Base-by-base conservation (phyloP, 2,888 invertebrate genomes). In the Lymantria monacha region DNA sequence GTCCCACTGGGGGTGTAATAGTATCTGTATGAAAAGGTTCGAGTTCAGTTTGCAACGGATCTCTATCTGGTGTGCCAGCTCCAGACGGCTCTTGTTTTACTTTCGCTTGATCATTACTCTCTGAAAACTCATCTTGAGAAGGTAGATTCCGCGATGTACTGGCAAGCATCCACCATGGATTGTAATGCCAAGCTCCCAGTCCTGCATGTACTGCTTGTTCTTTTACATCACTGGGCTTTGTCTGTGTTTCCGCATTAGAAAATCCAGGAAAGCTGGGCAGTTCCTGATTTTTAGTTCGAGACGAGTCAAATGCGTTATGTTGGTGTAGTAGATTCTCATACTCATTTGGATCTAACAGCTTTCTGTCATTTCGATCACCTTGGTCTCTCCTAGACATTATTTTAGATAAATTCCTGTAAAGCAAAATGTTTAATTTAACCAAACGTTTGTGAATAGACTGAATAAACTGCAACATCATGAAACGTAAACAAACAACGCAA, bases 131-230 rank as follows among this genome's bases (percentile, higher is more conserved):
- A 59, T 90, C 88, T 58, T 91, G 91, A 0, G 87, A 83, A 3
- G 88, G 86, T 47, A 86, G 78, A 70, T 80, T 86, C 43, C 91
- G 79, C 9, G 92, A 92, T 2, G 92, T 91, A 58, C 91, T 83
- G 14, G 92, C 92, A 31, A 92, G 77, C 92, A 92, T 92, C 92
- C 91, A 92, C 91, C 92, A 92, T 30, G 92, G 92, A 53, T 91
- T 92, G 63, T 92, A 92, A 60, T 91, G 92, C 92, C 92, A 92
- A 50, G 91, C 76, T 36, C 90, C 88, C 45, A 92, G 64, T 36
- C 85, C 82, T 30, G 88, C 70, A 48, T 91, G 91, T 22, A 81
- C 81, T 14, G 81, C 56, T 62, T 87, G 89, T 50, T 79, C 81
- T 66, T 89, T 87, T 49, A 91, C 69, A 62, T 91, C 91, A 72